Evolutionary conservation across 30 jellyfish, hydroid and myxozoan species (phyloP).

Genomic region (Pseudorhiza aurosa): DNA sequence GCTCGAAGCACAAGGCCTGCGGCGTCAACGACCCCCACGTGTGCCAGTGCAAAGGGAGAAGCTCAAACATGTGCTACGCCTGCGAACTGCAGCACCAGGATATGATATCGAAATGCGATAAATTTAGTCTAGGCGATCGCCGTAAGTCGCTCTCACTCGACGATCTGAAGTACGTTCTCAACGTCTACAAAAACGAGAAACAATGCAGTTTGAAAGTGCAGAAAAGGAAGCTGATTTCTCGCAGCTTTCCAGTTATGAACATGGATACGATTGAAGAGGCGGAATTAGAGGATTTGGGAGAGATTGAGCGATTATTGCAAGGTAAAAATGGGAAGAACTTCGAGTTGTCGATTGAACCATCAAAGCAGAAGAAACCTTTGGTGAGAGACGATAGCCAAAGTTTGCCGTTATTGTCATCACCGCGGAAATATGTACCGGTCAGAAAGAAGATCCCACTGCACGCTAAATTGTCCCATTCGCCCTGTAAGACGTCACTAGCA

Average conservation of each 20-base stretch:
- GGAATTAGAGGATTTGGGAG: slow-evolving; percentile 49
- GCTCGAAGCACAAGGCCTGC: slow-evolving; percentile 60
- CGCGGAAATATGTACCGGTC: slow-evolving; percentile 3
- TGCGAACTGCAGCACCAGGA: slow-evolving; percentile 79
- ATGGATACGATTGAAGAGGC: slow-evolving; percentile 69
- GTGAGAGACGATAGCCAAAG: slow-evolving; percentile 54
- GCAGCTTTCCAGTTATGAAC: slow-evolving; percentile 64
- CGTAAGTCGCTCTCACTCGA: slow-evolving; percentile 80
- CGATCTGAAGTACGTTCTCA: slow-evolving; percentile 62
- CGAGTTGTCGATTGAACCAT: slow-evolving; percentile 42
- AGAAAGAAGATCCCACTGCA: slow-evolving; percentile 43
- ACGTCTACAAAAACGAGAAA: slow-evolving; percentile 41
- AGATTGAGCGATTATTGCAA: slow-evolving; percentile 42
- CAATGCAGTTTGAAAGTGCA: slow-evolving; percentile 49
- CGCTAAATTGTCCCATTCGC: slow-evolving; percentile 66
- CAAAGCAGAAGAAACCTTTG: slow-evolving; percentile 9
- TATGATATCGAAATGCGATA: slow-evolving; percentile 64
- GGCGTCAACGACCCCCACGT: slow-evolving; percentile 70
- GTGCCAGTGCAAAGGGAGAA: slow-evolving; percentile 72
- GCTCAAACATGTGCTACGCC: slow-evolving; percentile 73
- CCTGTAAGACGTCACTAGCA: slow-evolving; percentile 40
- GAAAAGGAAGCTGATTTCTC: slow-evolving; percentile 48
- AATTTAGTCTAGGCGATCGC: slow-evolving; percentile 66
- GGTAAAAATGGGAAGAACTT: slow-evolving; percentile 18
- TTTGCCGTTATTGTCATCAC: slow-evolving; percentile 53